Conservation (phyloP, 1,140 invertebrate species). For the Pseudomyrmex flavicornis region DNA sequence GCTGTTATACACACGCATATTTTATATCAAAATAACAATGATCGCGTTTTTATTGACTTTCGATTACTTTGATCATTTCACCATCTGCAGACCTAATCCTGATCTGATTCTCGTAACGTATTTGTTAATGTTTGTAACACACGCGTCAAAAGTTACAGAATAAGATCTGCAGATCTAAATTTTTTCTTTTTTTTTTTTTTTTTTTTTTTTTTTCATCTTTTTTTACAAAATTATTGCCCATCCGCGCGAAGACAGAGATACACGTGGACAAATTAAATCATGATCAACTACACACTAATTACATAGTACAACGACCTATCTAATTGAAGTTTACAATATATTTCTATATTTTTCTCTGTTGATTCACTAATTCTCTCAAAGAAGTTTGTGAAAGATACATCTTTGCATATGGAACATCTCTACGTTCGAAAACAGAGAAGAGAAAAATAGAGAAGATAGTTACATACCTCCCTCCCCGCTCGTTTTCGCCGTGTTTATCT, state of each 20-base stretch:
- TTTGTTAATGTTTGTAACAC: too few relatives aligned
- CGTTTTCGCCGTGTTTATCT: conserved; percentile 40
- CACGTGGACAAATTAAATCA: conserved; percentile 42
- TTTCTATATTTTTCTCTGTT: conserved; percentile 27
- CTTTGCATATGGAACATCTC: conserved; percentile 14
- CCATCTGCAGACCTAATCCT: background rate
- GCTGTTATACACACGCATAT: conserved; percentile 4
- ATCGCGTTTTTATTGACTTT: conserved; percentile 47
- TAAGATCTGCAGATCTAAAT: background rate
- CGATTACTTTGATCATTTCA: conserved; percentile 53
- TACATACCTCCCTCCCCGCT: conserved; percentile 19
- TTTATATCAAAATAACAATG: conserved; percentile 35
- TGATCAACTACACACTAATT: conserved; percentile 29
- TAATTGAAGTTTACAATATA: conserved; percentile 27
- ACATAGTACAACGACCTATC: conserved; percentile 35
- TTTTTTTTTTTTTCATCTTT: conserved; percentile 1
- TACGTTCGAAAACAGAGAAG: conserved; percentile 55
- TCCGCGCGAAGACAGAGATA: conserved; percentile 8
- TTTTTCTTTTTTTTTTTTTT: conserved; percentile 8
- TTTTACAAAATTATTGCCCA: conserved; percentile 60
- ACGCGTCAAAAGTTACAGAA: too few relatives aligned
- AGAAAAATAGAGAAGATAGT: conserved; percentile 63
- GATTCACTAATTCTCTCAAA: conserved; percentile 4
- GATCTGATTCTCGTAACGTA: too few relatives aligned
- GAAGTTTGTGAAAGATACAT: conserved; percentile 3